Percentiles rank a stretch among this genome's conserved stretches.
Conservation (phyloP, 2,888 invertebrate species). For the Xestia xanthographa region DNA sequence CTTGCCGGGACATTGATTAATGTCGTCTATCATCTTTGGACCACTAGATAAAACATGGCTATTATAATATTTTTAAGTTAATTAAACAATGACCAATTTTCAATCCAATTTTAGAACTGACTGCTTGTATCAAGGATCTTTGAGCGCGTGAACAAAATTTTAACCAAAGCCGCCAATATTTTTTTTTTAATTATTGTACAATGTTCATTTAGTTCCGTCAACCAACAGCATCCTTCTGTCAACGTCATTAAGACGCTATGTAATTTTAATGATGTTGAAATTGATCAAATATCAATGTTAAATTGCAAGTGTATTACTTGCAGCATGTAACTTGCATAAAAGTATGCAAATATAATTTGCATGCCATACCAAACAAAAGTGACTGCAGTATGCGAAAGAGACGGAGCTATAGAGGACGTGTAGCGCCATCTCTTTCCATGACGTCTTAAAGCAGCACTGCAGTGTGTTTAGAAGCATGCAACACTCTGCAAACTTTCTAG, state of each 20-base stretch:
- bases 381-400: too few relatives aligned
- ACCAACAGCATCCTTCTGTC: neutral
- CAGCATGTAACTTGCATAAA: too few relatives aligned
- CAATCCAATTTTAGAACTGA: neutral
- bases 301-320: too few relatives aligned
- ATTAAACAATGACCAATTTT: neutral
- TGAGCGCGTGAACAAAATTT: neutral
- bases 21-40: neutral
- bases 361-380: too few relatives aligned
- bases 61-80: neutral
- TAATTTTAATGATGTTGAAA: neutral
- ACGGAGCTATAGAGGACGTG: too few relatives aligned
- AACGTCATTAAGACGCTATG: neutral
- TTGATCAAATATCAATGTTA: neutral
- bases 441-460: too few relatives aligned
- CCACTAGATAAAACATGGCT: neutral
- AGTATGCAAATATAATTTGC: too few relatives aligned
- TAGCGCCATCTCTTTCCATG: too few relatives aligned
- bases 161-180: neutral
- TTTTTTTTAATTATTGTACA: neutral
- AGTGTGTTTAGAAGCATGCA: too few relatives aligned
- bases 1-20: conserved; percentile 6
- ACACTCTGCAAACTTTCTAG: too few relatives aligned
- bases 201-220: neutral
- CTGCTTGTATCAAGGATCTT: neutral